These are phyloP conservation scores for Athalia circularis DNA, from an alignment of 2,888 invertebrate genomes.

Conservation along the genomic window DNA sequence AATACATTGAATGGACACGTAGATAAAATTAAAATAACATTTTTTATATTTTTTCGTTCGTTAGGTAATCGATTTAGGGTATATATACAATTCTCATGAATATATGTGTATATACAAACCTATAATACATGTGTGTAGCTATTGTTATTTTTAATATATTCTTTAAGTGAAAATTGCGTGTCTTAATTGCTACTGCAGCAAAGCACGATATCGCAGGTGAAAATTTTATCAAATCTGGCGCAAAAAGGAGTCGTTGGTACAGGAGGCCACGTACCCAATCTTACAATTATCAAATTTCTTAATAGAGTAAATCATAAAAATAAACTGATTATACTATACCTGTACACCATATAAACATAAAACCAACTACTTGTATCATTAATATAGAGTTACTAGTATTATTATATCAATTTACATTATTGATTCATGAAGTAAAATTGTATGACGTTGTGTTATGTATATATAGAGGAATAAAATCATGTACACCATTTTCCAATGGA, in stretches of 20 bases:
- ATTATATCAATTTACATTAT: constrained; percentile 61
- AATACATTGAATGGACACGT: constrained; percentile 61
- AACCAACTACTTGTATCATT: constrained; percentile 55
- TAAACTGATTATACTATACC: constrained; percentile 32
- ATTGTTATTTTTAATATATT: constrained; percentile 28
- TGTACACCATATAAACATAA: constrained; percentile 44
- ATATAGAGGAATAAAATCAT: constrained; percentile 63
- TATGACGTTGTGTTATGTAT: constrained; percentile 66
- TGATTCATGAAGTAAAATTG: constrained; percentile 57
- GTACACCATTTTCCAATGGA: constrained; percentile 61
- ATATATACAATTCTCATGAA: not conserved
- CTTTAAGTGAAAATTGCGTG: no score
- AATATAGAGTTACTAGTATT: constrained; percentile 60
- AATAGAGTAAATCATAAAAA: constrained; percentile 53
- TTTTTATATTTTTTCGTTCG: constrained; percentile 42
- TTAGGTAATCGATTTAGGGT: constrained; percentile 31
- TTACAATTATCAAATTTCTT: constrained; percentile 55
- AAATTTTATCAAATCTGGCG: constrained; percentile 48
- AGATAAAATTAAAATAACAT: constrained; percentile 49
- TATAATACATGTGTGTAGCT: no score
- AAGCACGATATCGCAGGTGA: constrained; percentile 25
- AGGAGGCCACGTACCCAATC: constrained; percentile 51
- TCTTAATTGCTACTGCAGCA: constrained; percentile 54
- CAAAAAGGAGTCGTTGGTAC: constrained; percentile 58
- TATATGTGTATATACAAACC: no score